Percentiles rank a stretch among this genome's conserved stretches.
Evolutionary conservation across 2,797 vertebrate species (phyloP).

Genomic region (Myotis myotis): DNA sequence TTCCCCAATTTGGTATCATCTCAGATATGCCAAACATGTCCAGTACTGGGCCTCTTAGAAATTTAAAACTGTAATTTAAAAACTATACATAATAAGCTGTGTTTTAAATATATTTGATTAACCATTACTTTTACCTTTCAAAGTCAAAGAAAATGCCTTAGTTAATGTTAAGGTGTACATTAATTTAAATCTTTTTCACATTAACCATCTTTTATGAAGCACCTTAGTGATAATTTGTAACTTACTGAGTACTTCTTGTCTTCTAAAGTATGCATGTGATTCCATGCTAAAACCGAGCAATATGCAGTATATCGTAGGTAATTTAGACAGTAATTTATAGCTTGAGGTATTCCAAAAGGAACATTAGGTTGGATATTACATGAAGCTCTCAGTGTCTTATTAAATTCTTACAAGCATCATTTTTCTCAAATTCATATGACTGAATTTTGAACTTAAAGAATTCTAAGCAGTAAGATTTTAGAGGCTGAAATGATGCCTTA

Average conservation of each 20-base stretch:
- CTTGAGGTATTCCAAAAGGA: not conserved
- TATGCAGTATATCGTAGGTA: not conserved
- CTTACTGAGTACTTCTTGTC: not conserved
- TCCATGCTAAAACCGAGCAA: not conserved
- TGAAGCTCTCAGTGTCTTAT: not conserved
- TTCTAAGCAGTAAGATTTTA: not conserved
- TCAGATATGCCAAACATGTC: not conserved
- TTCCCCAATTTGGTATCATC: not conserved
- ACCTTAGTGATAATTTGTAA: not conserved
- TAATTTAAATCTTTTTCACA: constrained; percentile 63
- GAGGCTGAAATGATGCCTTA: not conserved
- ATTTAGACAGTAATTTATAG: not conserved
- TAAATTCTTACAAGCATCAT: not conserved
- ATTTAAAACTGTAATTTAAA: constrained; percentile 74
- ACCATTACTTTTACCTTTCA: constrained; percentile 60
- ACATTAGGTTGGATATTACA: not conserved
- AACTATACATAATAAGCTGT: constrained; percentile 48
- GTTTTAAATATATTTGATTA: constrained; percentile 75
- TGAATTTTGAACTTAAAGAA: constrained; percentile 1
- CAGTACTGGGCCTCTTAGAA: not conserved
- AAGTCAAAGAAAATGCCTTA: constrained; percentile 67
- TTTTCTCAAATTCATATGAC: not conserved
- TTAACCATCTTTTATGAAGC: not conserved
- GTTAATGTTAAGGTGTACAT: constrained; percentile 62
- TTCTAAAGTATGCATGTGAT: not conserved